Percentiles rank a stretch among this genome's conserved stretches.
phyloP scores from a whole-genome alignment of 2,113 vertebrate genomes.

The Mixornis gularis region DNA sequence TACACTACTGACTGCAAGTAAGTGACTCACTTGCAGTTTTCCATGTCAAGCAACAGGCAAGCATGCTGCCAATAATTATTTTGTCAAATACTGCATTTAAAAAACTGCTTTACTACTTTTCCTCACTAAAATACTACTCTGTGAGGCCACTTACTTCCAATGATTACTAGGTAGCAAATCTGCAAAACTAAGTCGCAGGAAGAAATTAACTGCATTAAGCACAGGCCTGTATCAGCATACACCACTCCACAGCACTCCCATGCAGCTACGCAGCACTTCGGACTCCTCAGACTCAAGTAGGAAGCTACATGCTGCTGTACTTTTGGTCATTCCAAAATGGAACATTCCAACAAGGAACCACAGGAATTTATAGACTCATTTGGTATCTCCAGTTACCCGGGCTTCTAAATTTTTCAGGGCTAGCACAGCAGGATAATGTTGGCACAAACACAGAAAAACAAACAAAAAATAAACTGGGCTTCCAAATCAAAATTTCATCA shows the following conservation, averaged over 20 bases:
- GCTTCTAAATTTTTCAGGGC: background rate
- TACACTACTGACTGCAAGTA: fast-evolving
- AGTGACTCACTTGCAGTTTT: background rate
- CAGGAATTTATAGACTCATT: background rate
- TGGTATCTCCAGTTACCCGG: background rate
- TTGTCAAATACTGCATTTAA: background rate
- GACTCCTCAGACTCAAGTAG: background rate
- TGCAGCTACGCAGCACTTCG: background rate
- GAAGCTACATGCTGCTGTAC: background rate
- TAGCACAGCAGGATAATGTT: background rate
- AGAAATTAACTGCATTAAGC: background rate
- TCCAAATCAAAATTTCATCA: background rate
- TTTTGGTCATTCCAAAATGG: background rate
- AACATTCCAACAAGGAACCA: background rate
- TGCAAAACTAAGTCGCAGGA: background rate
- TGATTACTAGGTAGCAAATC: background rate
- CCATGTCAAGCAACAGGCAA: background rate
- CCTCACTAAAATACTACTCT: background rate
- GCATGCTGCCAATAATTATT: background rate
- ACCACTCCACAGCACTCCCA: background rate
- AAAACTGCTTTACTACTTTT: background rate
- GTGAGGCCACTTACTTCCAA: background rate
- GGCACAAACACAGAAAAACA: background rate
- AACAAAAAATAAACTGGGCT: background rate
- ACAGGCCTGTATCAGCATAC: background rate